Evolutionary conservation across 2,797 vertebrate species (phyloP), one percentile per base, ranked within the genome.

Genomic region (Phalloptychus januarius): DNA sequence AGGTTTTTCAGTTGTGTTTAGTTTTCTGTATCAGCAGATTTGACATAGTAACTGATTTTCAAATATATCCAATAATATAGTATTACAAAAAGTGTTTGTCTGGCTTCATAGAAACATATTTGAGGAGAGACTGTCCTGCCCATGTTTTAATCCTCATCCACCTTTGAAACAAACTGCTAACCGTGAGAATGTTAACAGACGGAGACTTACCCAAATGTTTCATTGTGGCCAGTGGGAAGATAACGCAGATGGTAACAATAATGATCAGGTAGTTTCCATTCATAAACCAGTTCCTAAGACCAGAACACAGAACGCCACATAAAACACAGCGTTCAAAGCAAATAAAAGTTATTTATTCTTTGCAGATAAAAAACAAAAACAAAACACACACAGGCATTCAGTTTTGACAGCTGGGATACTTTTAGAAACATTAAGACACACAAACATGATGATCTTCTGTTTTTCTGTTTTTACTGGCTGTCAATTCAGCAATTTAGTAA

Each of bases 241-340:
- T 98, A 88, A 99, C 91, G 84, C 85, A 89, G 69, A 96, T 80
- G 0, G 97, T 98, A 80, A 98, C 97, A 5, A 95, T 69, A 67
- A 98, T 93, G 76, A 99, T 97, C 86, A 99, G 96, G 88, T 98
- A 80, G n/a, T 97, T 96, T 71, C 96, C 98, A 85, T 98, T 97
- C 89, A 98, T 90, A 40, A 96, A 99, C 98, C 98, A 99, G 52
- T 92, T 93, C 61, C 97, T 99, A 86, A 12, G 78, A n/a, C 63
- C 13, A 82, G 42, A 85, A 69, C 75, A 88, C 0, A 76, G 61
- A 5, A 74, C 42, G 69, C 11, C 67, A 63, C 36, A 73, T 23
- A 52, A 40, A 56, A 42, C n/a, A 56, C 23, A 10, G 12, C 4
- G 38, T 11, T 13, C 28, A 10, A 28, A 28, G 2, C 48, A 40